Evolutionary conservation across 2,888 invertebrate genomes (phyloP).

Genomic region (Cremastinae sp.): DNA sequence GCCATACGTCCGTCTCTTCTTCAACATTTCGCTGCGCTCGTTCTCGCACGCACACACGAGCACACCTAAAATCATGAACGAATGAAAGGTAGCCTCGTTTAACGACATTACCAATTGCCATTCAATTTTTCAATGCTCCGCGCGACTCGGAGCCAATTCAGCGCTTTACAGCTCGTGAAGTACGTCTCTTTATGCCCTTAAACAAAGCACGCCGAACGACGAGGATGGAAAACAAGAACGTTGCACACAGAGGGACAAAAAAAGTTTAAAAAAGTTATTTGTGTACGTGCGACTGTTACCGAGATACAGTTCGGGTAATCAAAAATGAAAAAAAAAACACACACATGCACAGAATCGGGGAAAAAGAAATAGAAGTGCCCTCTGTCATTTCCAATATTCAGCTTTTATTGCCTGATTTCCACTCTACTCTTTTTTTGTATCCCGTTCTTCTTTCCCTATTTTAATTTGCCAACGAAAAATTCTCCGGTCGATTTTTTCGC

Average conservation of each 20-base stretch:
- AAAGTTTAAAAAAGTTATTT: background rate
- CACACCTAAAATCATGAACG: no score
- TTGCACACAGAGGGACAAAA: background rate
- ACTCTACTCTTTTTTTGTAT: no score
- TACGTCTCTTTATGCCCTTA: constrained; percentile 30
- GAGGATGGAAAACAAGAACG: constrained; percentile 1
- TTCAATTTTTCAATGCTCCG: constrained; percentile 54
- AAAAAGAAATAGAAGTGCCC: background rate
- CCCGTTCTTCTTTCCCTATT: no score
- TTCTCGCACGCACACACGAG: background rate
- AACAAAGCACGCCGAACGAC: constrained; percentile 13
- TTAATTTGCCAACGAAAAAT: background rate
- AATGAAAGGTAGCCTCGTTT: constrained; percentile 22
- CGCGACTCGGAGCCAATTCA: constrained; percentile 37
- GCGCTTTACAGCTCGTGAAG: constrained; percentile 37
- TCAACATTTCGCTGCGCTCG: background rate
- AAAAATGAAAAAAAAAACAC: background rate
- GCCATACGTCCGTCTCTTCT: constrained; percentile 24
- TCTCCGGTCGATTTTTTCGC: background rate
- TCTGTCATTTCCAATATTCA: constrained; percentile 19
- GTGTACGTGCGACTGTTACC: background rate
- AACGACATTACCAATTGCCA: constrained; percentile 55
- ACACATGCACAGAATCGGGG: background rate
- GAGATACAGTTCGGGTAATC: background rate
- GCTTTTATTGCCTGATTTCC: constrained; percentile 22